phyloP scores from a whole-genome alignment of 2,113 vertebrate species.

The Limanda limanda region DNA sequence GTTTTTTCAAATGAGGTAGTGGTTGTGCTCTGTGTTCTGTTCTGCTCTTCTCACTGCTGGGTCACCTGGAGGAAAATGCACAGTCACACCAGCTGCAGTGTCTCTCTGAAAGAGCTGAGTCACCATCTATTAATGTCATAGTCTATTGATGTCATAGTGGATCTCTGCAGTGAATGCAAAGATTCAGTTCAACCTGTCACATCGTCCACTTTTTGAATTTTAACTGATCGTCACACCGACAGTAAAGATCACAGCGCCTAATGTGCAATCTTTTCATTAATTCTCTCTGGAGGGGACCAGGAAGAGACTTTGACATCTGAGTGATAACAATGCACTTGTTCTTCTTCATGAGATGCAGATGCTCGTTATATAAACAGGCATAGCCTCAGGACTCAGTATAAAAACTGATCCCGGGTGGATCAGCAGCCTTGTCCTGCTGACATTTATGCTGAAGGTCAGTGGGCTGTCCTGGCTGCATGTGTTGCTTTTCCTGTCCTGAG shows the following conservation, averaged over 20 bases:
- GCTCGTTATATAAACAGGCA: background rate
- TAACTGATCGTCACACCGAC: background rate
- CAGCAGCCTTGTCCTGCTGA: constrained; percentile 81
- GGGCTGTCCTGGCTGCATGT: constrained; percentile 25
- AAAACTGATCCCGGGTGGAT: background rate
- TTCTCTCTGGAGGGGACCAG: background rate
- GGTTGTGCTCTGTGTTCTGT: too few species aligned
- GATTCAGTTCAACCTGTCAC: background rate
- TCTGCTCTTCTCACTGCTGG: background rate
- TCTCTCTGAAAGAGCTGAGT: constrained; percentile 27
- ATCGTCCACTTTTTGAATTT: background rate
- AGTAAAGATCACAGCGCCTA: background rate
- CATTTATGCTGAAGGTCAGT: constrained; percentile 83
- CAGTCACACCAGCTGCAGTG: constrained; percentile 43
- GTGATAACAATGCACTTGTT: background rate
- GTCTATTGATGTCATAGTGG: constrained; percentile 17
- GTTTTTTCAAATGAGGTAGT: too few species aligned
- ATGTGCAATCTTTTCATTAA: background rate
- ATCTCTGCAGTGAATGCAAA: constrained; percentile 7
- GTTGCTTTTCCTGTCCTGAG: constrained; percentile 88
- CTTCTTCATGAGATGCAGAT: background rate
- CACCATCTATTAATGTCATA: constrained; percentile 26
- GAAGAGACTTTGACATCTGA: background rate
- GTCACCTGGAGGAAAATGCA: constrained; percentile 21
- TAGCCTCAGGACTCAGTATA: too few species aligned